Conservation (phyloP, 2,113 vertebrate genomes). For the Phaethornis superciliosus region DNA sequence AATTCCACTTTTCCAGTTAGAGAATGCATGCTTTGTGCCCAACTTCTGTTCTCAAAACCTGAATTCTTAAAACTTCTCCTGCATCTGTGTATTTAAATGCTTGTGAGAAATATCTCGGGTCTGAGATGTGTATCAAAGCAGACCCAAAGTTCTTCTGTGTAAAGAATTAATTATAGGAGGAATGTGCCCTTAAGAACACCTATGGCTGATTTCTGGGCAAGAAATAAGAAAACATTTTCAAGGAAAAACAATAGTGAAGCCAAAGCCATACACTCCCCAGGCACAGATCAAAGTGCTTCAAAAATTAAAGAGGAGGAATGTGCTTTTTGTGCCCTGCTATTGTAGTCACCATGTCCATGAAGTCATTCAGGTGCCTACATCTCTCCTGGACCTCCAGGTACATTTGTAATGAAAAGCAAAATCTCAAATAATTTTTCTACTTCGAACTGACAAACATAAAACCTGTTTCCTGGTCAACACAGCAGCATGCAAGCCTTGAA, state of each 20-base stretch:
- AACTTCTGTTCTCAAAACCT: background rate
- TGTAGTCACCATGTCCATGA: background rate
- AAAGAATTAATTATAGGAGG: background rate
- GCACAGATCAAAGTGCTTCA: background rate
- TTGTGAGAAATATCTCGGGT: background rate
- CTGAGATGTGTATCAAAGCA: background rate
- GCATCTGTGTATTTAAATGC: background rate
- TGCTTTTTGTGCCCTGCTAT: background rate
- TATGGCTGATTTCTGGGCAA: background rate
- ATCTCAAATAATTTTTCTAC: background rate
- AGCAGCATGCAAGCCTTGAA: background rate
- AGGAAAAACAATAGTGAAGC: background rate
- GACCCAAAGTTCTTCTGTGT: fast-evolving
- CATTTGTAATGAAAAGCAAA: background rate
- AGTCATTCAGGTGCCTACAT: fast-evolving
- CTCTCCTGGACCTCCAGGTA: background rate
- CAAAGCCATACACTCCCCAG: background rate
- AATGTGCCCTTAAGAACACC: background rate
- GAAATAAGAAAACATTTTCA: background rate
- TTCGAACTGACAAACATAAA: background rate
- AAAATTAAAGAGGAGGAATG: background rate
- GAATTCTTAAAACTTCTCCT: background rate
- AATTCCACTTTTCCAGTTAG: background rate
- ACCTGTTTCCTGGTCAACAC: background rate
- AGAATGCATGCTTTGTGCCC: background rate